Evolutionary conservation across 2,113 vertebrate genomes (phyloP), one percentile per base, ranked within the genome.

Genomic region (Salvelinus alpinus): DNA sequence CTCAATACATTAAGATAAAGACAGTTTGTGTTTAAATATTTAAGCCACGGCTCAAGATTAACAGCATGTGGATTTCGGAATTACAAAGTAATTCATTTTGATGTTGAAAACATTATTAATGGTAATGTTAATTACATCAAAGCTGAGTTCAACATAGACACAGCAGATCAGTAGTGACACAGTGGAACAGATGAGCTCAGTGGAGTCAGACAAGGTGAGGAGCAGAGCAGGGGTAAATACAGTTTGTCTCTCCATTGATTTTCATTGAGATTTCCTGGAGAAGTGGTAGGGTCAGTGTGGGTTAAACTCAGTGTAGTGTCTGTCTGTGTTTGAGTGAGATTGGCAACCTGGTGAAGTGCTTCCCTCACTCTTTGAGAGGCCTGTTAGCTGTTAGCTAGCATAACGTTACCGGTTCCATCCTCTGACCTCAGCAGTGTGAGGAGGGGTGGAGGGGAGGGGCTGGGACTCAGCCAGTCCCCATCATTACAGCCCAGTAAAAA

Each of bases 101-200:
- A 88, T 87, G 87, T 85, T 86, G 87, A 89, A 91, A 91, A 90
- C 88, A 89, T 91, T 91, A 90, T 91, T 90, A 90, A 91, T 89
- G 88, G 78, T 90, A 88, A 91, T 92, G 88, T 89, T 90, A 90
- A 88, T 90, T 92, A 91, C 88, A 90, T 92, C 90, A 90, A 91
- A 92, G 90, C 77, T 16, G 57, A 90, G 88, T 75, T 86, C 85
- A 87, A 88, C 84, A 76, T 79, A 89, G 87, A 90, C 87, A 81
- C 81, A 87, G 86, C 88, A 88, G 85, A 79, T 86, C 76, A 51
- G 77, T 84, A 86, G 88, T 78, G 88, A 83, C 86, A 87, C 82
- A 86, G 84, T 85, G 86, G 88, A 91, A 83, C 83, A 88, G 85
- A 90, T 86, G 87, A 91, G 88, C 85, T 87, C 86, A 87, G 82